Base-by-base conservation (phyloP, 92 coral and sea anemone species). In the Phymanthus crucifer region DNA sequence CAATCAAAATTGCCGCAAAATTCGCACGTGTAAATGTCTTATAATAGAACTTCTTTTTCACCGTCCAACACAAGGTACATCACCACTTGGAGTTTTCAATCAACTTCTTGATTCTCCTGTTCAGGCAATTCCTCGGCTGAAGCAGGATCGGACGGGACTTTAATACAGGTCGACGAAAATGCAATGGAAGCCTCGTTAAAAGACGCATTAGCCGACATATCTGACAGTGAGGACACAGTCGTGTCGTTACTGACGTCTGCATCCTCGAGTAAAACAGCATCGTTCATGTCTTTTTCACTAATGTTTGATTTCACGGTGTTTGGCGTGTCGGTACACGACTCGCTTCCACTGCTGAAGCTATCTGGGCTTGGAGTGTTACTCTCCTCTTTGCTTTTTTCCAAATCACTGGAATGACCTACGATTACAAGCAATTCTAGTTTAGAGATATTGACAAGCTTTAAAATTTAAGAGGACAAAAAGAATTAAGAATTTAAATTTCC, bases 81-180 rank as follows among this genome's bases (percentile, higher is more conserved):
- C 64, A 11, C 13, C 13, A 40, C 14, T 43, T 43, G 16, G 14
- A 43, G 48, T 43, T 6, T 61, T 77, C 72, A 77, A 77, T 77
- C 81, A 6, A 77, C 81, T 64, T 77, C 81, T 8, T 40, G 21
- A 9, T 48, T 67, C n/a, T 10, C 54, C 9, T 34, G 6, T 43
- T 35, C 38, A 4, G 84, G 43, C 27, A 56, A 27, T 14, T 82
- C 86, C 16, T 57, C 80, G 65, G 21, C 65, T 6, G 69, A 70
- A 8, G 85, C 48, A 16, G 72, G 65, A 6, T 92, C 94, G 2
- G 92, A 87, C 0, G 97, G 89, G 19, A 92, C 83, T 52, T 93
- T 93, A 71, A 91, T 87, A 69, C 97, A 92, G 11, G 97, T 90
- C 29, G 97, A 92, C 3, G 97, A 92, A 71, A 92, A 92, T 3